These are phyloP conservation scores for Crotalus tigris DNA, from an alignment of 2,113 vertebrate species.

Conservation along the genomic window DNA sequence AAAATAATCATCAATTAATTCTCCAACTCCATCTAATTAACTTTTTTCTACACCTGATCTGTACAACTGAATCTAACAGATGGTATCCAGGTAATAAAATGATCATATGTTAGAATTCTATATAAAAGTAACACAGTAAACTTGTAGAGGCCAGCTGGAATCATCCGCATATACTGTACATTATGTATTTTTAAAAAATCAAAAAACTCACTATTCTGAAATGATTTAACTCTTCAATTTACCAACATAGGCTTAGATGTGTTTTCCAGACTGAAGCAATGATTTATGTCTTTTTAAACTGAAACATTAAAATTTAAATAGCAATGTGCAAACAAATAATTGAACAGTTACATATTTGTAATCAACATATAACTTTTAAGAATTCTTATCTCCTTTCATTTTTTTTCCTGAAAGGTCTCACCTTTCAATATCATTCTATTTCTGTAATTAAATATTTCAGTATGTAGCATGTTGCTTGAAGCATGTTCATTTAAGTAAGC, in stretches of 20 bases:
- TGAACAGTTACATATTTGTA: not conserved
- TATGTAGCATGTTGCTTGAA: not conserved
- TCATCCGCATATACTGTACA: constrained; percentile 12
- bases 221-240: not conserved
- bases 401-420: not conserved
- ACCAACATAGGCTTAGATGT: not conserved
- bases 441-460: not conserved
- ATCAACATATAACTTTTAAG: not conserved
- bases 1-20: constrained; percentile 54
- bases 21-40: constrained; percentile 61
- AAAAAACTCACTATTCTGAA: not conserved
- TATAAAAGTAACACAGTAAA: constrained; percentile 47
- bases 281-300: not conserved
- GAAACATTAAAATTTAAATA: constrained; percentile 16
- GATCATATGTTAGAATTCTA: constrained; percentile 48
- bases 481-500: not conserved
- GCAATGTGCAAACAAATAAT: not conserved
- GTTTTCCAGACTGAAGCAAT: not conserved
- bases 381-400: not conserved
- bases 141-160: constrained; percentile 38
- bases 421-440: not conserved
- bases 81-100: constrained; percentile 44
- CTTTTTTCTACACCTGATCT: constrained; percentile 55
- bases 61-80: constrained; percentile 62
- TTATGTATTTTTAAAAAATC: constrained; percentile 34